These are phyloP conservation scores for Taeniopygia guttata DNA, from an alignment of 2,797 vertebrate genomes.

Conservation along the genomic window DNA sequence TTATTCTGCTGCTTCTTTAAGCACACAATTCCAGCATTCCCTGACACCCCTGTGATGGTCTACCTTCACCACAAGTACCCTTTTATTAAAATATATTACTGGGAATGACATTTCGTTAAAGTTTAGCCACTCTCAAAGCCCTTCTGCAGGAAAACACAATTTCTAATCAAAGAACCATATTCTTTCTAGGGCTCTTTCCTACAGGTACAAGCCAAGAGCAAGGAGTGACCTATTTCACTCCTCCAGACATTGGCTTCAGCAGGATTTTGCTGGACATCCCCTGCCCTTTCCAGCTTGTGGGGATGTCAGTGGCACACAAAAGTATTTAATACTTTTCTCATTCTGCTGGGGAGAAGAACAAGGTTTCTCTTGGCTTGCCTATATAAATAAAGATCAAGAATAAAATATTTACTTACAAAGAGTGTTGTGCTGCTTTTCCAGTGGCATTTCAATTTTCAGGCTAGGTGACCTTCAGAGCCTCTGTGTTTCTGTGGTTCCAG, in stretches of 20 bases:
- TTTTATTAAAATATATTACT: not conserved
- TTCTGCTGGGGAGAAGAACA: not conserved
- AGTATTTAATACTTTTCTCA: not conserved
- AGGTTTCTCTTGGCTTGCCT: not conserved
- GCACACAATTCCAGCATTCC: not conserved
- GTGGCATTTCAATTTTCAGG: not conserved
- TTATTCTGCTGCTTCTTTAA: not conserved
- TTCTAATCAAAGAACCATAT: not conserved
- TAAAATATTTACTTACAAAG: conserved; percentile 8
- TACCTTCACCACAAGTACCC: not conserved
- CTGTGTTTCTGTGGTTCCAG: not conserved
- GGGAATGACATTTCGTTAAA: not conserved
- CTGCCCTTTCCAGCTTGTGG: not conserved
- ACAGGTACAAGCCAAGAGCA: not conserved
- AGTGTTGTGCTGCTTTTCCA: not conserved
- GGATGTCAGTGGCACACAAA: not conserved
- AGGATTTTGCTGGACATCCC: not conserved
- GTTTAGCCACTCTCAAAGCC: not conserved
- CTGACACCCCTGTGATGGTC: not conserved
- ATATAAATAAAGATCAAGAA: conserved; percentile 10
- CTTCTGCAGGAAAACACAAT: not conserved
- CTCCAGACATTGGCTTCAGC: not conserved
- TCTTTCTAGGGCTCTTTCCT: not conserved
- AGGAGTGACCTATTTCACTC: not conserved
- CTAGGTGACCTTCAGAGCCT: not conserved